These are phyloP conservation scores for Pocota personata DNA, from an alignment of 2,888 invertebrate genomes.

Conservation along the genomic window DNA sequence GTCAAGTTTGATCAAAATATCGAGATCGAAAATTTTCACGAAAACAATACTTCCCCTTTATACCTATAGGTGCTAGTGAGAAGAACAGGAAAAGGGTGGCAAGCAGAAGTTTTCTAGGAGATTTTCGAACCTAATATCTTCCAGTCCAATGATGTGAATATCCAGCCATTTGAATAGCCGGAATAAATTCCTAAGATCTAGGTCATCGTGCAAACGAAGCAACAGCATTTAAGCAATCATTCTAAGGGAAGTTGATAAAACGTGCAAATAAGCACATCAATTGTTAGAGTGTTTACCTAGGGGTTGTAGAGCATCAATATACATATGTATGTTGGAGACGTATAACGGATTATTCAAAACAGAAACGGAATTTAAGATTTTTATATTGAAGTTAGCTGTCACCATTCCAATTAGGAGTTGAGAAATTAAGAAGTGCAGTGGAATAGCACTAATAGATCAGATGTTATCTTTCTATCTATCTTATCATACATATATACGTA, in stretches of 20 bases:
- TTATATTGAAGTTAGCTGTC: not conserved
- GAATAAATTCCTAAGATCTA: constrained; percentile 3
- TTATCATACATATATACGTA: too few relatives aligned
- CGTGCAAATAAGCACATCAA: not conserved
- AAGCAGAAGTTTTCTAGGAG: not conserved
- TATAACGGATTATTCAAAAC: not conserved
- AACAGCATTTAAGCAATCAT: not conserved
- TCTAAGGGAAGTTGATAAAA: not conserved
- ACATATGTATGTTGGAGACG: not conserved
- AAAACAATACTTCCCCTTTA: too few relatives aligned
- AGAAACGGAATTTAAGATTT: not conserved
- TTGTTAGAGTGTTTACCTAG: not conserved
- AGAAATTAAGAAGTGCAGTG: too few relatives aligned
- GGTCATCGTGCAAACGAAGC: constrained; percentile 12
- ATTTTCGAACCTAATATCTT: constrained; percentile 21
- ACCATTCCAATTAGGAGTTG: too few relatives aligned
- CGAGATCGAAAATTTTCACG: too few relatives aligned
- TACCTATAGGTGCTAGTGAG: too few relatives aligned
- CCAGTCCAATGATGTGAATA: constrained; percentile 30
- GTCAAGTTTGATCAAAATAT: too few relatives aligned
- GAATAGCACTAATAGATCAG: too few relatives aligned
- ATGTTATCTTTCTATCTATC: too few relatives aligned
- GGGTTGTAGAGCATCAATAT: not conserved
- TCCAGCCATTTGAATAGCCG: constrained; percentile 25
- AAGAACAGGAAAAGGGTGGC: not conserved